Conservation (phyloP, 2,888 invertebrate species). For the Athrips mouffetella region DNA sequence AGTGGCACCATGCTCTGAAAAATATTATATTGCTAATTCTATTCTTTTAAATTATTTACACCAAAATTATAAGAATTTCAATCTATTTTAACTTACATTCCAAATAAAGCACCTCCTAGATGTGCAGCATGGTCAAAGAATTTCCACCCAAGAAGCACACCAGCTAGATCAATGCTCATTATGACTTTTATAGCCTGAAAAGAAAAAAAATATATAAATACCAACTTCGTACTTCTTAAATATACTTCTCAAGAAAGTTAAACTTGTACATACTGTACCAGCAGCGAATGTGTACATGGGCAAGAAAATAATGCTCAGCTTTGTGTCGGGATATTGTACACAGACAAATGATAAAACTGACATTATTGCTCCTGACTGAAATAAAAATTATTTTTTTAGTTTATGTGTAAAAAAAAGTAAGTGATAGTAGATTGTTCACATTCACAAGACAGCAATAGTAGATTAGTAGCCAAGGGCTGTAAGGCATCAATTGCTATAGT, state of each 20-base stretch:
- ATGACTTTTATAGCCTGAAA: constrained; percentile 91
- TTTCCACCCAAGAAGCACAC: constrained; percentile 91
- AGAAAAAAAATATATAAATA: background rate
- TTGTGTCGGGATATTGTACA: constrained; percentile 91
- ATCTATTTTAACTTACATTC: constrained; percentile 83
- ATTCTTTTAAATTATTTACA: background rate
- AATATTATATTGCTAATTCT: background rate
- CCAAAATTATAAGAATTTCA: too few species aligned
- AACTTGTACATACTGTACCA: constrained; percentile 82
- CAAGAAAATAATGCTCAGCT: constrained; percentile 91
- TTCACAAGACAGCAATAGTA: too few species aligned
- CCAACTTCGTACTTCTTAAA: too few species aligned
- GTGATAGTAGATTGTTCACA: background rate
- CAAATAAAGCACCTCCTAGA: constrained; percentile 94
- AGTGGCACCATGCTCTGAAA: constrained; percentile 83
- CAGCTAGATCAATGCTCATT: constrained; percentile 89
- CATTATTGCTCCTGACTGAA: constrained; percentile 97
- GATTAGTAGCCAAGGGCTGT: too few species aligned
- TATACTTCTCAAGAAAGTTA: background rate
- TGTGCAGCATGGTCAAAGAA: constrained; percentile 99
- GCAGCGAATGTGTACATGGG: constrained; percentile 95
- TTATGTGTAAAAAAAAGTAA: constrained; percentile 23
- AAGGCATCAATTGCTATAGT: too few species aligned
- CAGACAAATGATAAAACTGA: constrained; percentile 92
- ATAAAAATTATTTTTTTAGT: constrained; percentile 31